Evolutionary conservation across 2,113 vertebrate species (phyloP).

Genomic region (Chloebia gouldiae): DNA sequence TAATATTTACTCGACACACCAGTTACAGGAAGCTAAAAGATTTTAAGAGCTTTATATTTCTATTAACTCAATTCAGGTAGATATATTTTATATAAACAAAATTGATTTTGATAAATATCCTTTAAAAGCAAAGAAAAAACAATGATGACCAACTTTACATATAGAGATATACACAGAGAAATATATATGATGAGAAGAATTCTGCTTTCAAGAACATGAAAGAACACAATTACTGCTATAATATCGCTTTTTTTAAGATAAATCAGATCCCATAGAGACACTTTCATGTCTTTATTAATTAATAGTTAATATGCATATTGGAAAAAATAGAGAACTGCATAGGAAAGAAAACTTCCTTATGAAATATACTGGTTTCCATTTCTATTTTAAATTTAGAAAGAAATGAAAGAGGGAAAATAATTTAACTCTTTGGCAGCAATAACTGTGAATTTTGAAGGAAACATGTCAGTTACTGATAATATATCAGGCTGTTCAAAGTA

Average conservation of each 20-base stretch:
- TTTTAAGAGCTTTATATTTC: neutral
- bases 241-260: neutral
- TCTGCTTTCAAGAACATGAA: neutral
- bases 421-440: neutral
- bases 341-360: neutral
- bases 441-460: neutral
- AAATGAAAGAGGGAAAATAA: neutral
- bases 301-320: neutral
- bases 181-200: neutral
- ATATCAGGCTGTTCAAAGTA: accelerated
- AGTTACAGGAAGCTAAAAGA: accelerated
- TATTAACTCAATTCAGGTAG: neutral
- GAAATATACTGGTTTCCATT: neutral
- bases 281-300: neutral
- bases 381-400: neutral
- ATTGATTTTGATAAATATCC: neutral
- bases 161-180: neutral
- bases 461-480: neutral
- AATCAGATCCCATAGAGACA: neutral
- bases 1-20: neutral
- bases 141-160: neutral
- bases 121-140: neutral
- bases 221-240: neutral
- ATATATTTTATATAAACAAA: neutral
- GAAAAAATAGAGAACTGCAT: neutral